Evolutionary conservation across 1,140 invertebrate species (phyloP), one percentile per base, ranked within the genome.

Genomic region (Drosophila murphyi): DNA sequence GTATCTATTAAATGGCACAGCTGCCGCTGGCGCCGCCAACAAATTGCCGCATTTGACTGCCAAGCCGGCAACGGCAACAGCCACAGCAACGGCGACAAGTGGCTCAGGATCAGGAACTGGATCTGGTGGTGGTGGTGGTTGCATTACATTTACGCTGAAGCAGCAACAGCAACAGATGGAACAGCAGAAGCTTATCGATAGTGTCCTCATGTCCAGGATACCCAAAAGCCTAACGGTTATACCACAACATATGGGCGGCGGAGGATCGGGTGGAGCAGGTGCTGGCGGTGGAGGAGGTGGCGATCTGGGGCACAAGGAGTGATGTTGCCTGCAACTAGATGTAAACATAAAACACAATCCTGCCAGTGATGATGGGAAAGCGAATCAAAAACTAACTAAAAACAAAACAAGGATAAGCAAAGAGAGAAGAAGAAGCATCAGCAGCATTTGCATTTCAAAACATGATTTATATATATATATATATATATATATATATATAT

Each of bases 211-310:
- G 93, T 95, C 96, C 50, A 96, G 96, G 92, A 96, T 96, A 82
- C 96, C 96, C 7, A 96, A 96, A 90, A 96, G 95, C 2, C 87
- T 96, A 47, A 96, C 96, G 2, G 95, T 96, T 59, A 96, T 96
- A 76, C 95, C 95, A 0, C 95, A 96, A 82, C 86, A 92, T 28
- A 85, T 74, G 54, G 78, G 69, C 29, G 73, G 61, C 4, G 43
- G 47, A 20, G 20, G 20, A 20, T 20, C 20, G 0, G 62, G 41
- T 5, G 50, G 32, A 37, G 32, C 50, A 10, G 52, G 32, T 7
- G 47, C 3, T 12, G 61, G 43, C 5, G 31, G n/a, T 1, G 47
- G 34, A 10, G 51, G 10, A 1, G 31, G 29, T 20, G 50, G 34
- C 5, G 61, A 48, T 8, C 6, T 39, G 1, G 64, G 52, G n/a